Base-by-base conservation (phyloP, 2,113 vertebrate genomes). In the Brachypteracias leptosomus region DNA sequence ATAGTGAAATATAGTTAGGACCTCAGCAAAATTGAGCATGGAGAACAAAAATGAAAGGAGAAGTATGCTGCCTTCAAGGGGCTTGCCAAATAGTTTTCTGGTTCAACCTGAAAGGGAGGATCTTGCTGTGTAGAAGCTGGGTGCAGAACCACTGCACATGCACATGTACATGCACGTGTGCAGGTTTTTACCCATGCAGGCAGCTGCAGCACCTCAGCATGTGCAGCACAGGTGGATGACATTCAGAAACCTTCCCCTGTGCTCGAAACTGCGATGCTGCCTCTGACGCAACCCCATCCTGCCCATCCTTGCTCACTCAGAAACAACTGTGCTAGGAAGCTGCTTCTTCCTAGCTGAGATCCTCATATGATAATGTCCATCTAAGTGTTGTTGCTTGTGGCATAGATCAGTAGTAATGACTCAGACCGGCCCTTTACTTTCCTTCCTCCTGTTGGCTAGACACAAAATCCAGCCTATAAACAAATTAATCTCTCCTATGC, bases 381-480 rank as follows among this genome's bases (percentile, higher is more conserved):
- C 26, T 15, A 8, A 75, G 38, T 63, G 51, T n/a, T 82, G 42
- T n/a, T 94, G 33, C n/a, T 57, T 93, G 88, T 75, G 81, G 70
- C 75, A 18, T 47, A 78, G 54, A 67, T 85, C 74, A 68, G 82
- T 26, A 79, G 14, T 36, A 66, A 44, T 79, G 90, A 82, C 62
- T 94, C 82, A 85, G 75, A 47, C 16, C 54, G 85, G 58, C 54
- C 54, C 47, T 94, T 87, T 12, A 12, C 59, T 78, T 95, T 67
- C 55, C 61, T 91, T 85, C 59, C 33, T 67, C 46, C 51, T 88
- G 54, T n/a, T 79, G 44, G 21, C 54, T 76, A 49, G 74, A 70
- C 49, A 46, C n/a, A 91, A 85, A 97, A 88, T 76, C 24, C 71
- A 92, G 15, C 51, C 78, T 79, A 76, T 58, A 91, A 82, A 73